A percentile compares a stretch with the other conserved stretches of the same genome.
Evolutionary conservation across 2,797 vertebrate species (phyloP).

Genomic region (Premnoplex brunnescens): DNA sequence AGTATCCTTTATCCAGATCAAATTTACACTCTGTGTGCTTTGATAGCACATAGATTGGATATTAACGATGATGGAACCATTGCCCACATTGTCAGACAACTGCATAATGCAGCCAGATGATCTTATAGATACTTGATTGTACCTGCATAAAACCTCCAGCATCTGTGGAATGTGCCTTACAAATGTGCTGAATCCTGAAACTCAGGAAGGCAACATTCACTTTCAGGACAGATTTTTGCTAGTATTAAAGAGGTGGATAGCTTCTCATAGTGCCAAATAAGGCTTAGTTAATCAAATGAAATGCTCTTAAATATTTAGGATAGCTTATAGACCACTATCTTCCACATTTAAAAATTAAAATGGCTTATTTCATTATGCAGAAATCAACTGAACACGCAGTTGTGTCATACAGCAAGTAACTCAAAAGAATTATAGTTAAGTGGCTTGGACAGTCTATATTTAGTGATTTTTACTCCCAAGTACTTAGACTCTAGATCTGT

Average conservation of each 20-base stretch:
- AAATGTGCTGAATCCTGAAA: neutral
- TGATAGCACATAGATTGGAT: neutral
- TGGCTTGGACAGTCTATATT: constrained; percentile 31
- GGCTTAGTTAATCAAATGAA: neutral
- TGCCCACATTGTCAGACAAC: constrained; percentile 42
- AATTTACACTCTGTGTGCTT: neutral
- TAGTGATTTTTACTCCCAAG: constrained; percentile 34
- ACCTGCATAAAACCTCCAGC: constrained; percentile 13
- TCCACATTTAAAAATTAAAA: constrained; percentile 32
- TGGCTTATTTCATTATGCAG: constrained; percentile 16
- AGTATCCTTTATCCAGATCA: constrained; percentile 3
- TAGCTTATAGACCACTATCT: neutral
- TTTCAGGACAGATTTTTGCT: neutral
- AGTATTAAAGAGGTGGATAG: neutral
- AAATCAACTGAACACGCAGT: neutral
- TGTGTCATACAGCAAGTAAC: neutral
- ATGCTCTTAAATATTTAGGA: neutral
- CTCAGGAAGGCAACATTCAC: neutral
- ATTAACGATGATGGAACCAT: neutral
- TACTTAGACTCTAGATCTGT: constrained; percentile 36
- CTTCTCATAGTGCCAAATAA: neutral
- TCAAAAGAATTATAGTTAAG: constrained; percentile 47
- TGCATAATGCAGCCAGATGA: constrained; percentile 23
- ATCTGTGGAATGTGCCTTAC: neutral
- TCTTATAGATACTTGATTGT: neutral